Base-by-base conservation (phyloP, 2,113 vertebrate genomes). In the Pica pica region DNA sequence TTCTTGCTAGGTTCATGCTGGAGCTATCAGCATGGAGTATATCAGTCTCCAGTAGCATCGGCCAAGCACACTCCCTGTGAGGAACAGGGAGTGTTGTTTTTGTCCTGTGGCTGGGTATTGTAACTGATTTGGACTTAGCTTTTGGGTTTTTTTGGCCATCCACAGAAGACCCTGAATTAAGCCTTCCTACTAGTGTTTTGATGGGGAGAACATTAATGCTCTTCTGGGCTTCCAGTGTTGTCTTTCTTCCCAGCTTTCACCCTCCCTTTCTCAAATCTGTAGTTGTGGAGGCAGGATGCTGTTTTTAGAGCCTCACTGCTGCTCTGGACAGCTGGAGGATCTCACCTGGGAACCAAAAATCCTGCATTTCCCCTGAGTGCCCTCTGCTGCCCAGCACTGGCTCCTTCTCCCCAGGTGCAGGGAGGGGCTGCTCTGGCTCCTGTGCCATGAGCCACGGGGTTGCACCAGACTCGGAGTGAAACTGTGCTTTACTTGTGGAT, bases 371-470 rank as follows among this genome's bases (percentile, higher is more conserved):
- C 23, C 42, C 18, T 4, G 3, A 4, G n/a, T 41, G 22, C 50
- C 56, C n/a, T 76, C 30, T 68, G 24, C 44, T 73, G 19, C 56
- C 56, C 24, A 19, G 52, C 6, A 1, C 33, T n/a, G 2, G 1
- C 41, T 78, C n/a, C 30, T 55, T 44, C 60, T 82, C 22, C n/a
- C 8, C 1, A 10, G 22, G n/a, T 35, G 7, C 33, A 47, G 30
- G 23, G 22, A 35, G 22, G 31, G n/a, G 30, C 55, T 85, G 37
- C 53, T 47, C 53, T 26, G 30, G 20, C 63, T 30, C 16, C 27
- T 21, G 23, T 35, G 26, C 69, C 30, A 3, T 23, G 69, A 82
- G 46, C 61, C 3, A 1, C 0, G 0, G 11, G 28, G 33, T 59
- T 49, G 52, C 1, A 2, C 57, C 49, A 55, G 61, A 23, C 61